A percentile compares a stretch with the other conserved stretches of the same genome.
Evolutionary conservation across 2,888 invertebrate genomes (phyloP).

Genomic region (Aelia acuminata): DNA sequence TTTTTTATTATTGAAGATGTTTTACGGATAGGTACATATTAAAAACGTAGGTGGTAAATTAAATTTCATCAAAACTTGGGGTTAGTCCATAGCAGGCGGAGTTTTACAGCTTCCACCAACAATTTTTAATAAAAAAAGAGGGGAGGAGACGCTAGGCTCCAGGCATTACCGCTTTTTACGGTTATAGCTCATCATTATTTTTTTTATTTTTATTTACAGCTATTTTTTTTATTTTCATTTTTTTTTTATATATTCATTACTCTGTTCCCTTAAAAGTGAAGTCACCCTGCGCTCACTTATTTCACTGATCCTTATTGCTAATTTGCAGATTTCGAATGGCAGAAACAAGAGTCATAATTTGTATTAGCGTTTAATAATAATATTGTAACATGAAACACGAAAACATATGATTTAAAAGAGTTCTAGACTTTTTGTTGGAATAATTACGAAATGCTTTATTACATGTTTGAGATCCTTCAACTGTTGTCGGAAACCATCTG

Average conservation of each 20-base stretch:
- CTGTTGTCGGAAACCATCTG: no score
- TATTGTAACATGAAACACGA: no score
- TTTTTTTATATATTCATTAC: conserved; percentile 30
- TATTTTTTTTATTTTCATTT: background rate
- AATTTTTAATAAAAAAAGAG: conserved; percentile 42
- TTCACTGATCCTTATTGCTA: background rate
- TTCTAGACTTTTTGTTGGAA: no score
- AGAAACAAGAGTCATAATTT: no score
- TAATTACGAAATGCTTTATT: no score
- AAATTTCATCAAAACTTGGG: conserved; percentile 36
- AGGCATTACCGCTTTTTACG: conserved; percentile 34
- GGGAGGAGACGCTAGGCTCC: background rate
- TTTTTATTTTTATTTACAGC: no score
- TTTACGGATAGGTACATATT: conserved; percentile 13
- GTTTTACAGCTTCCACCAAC: conserved; percentile 2
- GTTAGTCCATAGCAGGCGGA: background rate
- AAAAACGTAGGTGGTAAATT: conserved; percentile 39
- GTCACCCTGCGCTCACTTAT: background rate
- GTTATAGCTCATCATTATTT: background rate
- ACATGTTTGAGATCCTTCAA: no score
- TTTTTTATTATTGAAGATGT: background rate
- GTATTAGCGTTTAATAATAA: no score
- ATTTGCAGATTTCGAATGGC: no score
- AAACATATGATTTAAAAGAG: no score
- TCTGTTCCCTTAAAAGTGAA: background rate